Conservation (phyloP, 2,113 vertebrate genomes). For the Caranx melampygus region DNA sequence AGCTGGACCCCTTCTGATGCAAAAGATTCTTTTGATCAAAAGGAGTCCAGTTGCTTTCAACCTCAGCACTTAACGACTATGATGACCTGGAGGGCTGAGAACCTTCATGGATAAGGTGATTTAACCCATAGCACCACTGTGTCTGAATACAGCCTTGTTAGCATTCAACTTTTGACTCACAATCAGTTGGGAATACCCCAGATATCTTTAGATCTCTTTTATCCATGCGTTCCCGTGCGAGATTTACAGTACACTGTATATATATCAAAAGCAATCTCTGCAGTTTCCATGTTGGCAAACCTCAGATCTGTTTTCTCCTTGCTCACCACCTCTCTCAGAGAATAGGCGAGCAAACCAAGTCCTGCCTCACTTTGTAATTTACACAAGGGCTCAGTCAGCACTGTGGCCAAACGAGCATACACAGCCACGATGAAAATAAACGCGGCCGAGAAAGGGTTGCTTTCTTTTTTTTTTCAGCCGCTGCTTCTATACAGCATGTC, state of each 20-base stretch:
- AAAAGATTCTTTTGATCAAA: no score
- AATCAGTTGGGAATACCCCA: constrained; percentile 37
- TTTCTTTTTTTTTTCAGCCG: constrained; percentile 37
- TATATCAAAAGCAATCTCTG: constrained; percentile 65
- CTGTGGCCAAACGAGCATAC: constrained; percentile 73
- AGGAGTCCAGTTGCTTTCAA: no score
- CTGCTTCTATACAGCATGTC: constrained; percentile 62
- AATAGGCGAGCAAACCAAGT: constrained; percentile 64
- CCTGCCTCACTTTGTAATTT: constrained; percentile 80
- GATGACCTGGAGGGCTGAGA: no score
- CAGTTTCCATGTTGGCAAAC: constrained; percentile 68
- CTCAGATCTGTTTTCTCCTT: constrained; percentile 67
- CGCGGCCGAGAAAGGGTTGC: constrained; percentile 50
- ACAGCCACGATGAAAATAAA: constrained; percentile 79
- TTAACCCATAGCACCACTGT: not conserved
- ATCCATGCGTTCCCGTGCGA: constrained; percentile 31
- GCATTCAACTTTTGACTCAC: not conserved
- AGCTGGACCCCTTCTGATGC: no score
- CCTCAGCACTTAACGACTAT: no score
- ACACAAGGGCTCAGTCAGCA: constrained; percentile 80
- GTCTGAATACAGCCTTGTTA: not conserved
- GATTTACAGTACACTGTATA: constrained; percentile 12
- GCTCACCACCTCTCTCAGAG: constrained; percentile 67
- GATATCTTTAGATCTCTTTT: constrained; percentile 50
- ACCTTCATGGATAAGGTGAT: not conserved